Evolutionary conservation across 1,140 invertebrate genomes (phyloP).

Genomic region (Meteorus sp.): DNA sequence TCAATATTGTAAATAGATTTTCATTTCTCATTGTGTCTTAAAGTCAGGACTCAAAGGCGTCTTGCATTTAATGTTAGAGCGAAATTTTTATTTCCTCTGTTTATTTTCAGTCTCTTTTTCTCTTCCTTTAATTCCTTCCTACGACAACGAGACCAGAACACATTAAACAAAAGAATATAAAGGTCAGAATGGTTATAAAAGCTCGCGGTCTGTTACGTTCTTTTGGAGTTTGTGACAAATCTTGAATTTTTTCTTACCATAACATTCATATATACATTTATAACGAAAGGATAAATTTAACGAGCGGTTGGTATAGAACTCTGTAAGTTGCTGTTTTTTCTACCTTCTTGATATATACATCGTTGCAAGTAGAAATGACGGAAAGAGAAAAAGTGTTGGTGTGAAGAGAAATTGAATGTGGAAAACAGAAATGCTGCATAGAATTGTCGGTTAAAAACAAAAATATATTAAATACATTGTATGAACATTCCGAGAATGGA

Average conservation of each 20-base stretch:
- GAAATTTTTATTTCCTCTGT: too few species aligned
- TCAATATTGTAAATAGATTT: too few species aligned
- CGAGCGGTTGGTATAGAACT: constrained; percentile 10
- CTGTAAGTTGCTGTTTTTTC: constrained; percentile 12
- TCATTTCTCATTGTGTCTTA: too few species aligned
- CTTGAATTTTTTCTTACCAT: background rate
- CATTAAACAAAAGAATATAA: too few species aligned
- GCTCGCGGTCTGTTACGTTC: background rate
- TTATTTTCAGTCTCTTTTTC: too few species aligned
- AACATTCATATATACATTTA: background rate
- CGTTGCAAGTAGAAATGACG: constrained; percentile 10
- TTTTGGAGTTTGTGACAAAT: constrained; percentile 4
- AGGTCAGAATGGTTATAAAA: background rate
- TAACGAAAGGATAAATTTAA: constrained; percentile 4
- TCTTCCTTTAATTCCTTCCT: too few species aligned
- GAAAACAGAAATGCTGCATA: constrained; percentile 13
- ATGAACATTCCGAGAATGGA: constrained; percentile 23
- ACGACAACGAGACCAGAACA: too few species aligned
- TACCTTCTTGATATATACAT: background rate
- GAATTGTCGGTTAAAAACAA: constrained; percentile 1
- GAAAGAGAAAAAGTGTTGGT: constrained; percentile 3
- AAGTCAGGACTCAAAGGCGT: too few species aligned
- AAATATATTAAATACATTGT: too few species aligned
- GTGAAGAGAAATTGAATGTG: background rate
- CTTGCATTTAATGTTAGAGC: too few species aligned